Percentiles rank a stretch among this genome's conserved stretches.
These are phyloP conservation scores for Agrypnus murinus DNA, from an alignment of 2,888 invertebrate species.

Conservation along the genomic window DNA sequence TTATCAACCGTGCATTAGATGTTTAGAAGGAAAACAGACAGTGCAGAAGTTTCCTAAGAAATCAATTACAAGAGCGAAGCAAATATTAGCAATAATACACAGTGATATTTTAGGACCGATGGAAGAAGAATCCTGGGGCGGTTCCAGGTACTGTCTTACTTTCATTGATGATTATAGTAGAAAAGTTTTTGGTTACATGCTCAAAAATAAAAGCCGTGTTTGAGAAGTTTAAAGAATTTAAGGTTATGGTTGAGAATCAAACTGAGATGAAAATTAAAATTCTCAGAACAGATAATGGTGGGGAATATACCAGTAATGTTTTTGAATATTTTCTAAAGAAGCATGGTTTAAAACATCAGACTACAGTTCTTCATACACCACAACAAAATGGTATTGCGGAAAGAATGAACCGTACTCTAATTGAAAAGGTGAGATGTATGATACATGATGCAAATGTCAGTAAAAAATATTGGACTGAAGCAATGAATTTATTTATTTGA, in stretches of 20 bases:
- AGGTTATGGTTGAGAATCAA: slow-evolving; percentile 47
- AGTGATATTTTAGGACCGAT: slow-evolving; percentile 1
- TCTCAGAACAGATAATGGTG: slow-evolving; percentile 52
- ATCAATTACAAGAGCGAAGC: no score
- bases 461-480: slow-evolving; percentile 57
- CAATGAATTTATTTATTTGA: slow-evolving; percentile 39
- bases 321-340: slow-evolving; percentile 49
- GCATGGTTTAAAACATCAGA: slow-evolving; percentile 61
- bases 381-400: slow-evolving; percentile 61
- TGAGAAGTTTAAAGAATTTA: slow-evolving; percentile 22
- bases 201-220: slow-evolving; percentile 54
- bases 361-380: slow-evolving; percentile 59
- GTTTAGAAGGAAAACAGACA: no score
- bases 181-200: slow-evolving; percentile 41
- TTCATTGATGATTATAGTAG: slow-evolving; percentile 27
- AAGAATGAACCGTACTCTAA: slow-evolving; percentile 55
- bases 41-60: no score
- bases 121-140: neutral
- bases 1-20: no score
- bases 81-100: no score
- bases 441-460: slow-evolving; percentile 34
- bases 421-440: slow-evolving; percentile 58
- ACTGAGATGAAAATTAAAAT: slow-evolving; percentile 45
- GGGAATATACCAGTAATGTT: slow-evolving; percentile 48
- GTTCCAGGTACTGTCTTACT: slow-evolving; percentile 9